Evolutionary conservation across 2,797 vertebrate species (phyloP), one percentile per base, ranked within the genome.

Genomic region (Acipenser transmontanus): DNA sequence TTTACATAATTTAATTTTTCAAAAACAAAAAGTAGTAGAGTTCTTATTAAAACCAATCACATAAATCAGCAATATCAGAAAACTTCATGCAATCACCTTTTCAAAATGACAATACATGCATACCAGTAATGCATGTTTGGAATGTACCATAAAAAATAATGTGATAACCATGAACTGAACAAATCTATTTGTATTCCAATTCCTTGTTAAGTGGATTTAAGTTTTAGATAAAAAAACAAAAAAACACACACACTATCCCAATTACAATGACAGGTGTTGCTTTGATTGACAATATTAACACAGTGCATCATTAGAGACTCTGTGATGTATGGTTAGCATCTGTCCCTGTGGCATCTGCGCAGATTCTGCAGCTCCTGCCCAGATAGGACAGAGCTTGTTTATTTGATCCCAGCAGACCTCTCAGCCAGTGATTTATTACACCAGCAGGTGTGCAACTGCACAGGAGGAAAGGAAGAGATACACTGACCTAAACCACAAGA

Each of bases 301-400:
- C 34, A 34, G 66, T 49, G 68, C 66, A 72, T 76, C 73, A 68
- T 77, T 69, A 75, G 69, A 52, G 68, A 49, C 62, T 6, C 13
- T 52, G 69, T 76, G 73, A 74, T 69, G 71, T 73, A 74, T 68
- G 52, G 74, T 64, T 63, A 66, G 72, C 73, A 77, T 77, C 74
- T 77, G 73, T 75, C 64, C 66, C 67, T 60, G 69, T 73, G 70
- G 72, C 70, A 81, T 74, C 72, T 77, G 71, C 61, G 70, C 72
- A 72, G 63, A 76, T 72, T 73, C 71, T 77, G 76, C 78, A 78
- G 72, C 74, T 72, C 68, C 34, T 34, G 61, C 49, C 48, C 66
- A 67, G 59, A 62, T 63, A 72, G 63, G 64, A 52, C 66, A 71
- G 63, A 71, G 59, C 13, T 56, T 71, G 62, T 71, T 72, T 34